Evolutionary conservation across 2,113 vertebrate genomes (phyloP), one percentile per base, ranked within the genome.

Genomic region (Pluvialis apricaria): DNA sequence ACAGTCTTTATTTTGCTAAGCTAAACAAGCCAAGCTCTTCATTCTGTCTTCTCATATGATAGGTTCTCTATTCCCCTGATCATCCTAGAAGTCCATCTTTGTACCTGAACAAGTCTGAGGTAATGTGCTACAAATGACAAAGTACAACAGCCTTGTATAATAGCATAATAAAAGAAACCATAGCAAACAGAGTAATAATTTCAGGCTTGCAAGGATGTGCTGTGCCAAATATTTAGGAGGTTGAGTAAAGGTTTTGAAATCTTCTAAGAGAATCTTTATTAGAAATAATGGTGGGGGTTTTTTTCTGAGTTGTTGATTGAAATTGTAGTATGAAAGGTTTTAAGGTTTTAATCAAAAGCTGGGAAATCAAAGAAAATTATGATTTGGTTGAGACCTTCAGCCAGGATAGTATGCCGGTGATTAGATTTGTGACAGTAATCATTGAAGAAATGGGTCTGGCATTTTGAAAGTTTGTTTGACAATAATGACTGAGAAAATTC

Each of bases 81-180:
- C 82, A 78, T n/a, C 71, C 47, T 64, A 88, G 76, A 92, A 90
- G 54, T 64, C 92, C 88, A 86, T 94, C 92, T 95, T 93, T 96
- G 93, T 94, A 94, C 96, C 95, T 93, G 93, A 80, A 82, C 55
- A 58, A 90, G 82, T 81, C 79, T 96, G 94, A 96, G 92, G 96
- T 96, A 92, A 96, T 95, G 88, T 86, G 60, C 94, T 81, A 83
- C 90, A 94, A 96, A 94, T 93, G 62, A 94, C 82, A 72, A 93
- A 86, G 76, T 86, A 61, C 88, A 86, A 66, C 62, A 88, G 45
- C 55, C 85, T 88, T 93, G 68, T 58, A 81, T 70, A 93, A 94
- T 8, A 73, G 71, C 12, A 24, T 57, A 73, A 81, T 86, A 92
- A 96, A 96, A 94, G 93, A 93, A 91, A 82, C 62, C 55, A 62